phyloP scores from a whole-genome alignment of 1,140 invertebrate species.

The Apolygus lucorum region DNA sequence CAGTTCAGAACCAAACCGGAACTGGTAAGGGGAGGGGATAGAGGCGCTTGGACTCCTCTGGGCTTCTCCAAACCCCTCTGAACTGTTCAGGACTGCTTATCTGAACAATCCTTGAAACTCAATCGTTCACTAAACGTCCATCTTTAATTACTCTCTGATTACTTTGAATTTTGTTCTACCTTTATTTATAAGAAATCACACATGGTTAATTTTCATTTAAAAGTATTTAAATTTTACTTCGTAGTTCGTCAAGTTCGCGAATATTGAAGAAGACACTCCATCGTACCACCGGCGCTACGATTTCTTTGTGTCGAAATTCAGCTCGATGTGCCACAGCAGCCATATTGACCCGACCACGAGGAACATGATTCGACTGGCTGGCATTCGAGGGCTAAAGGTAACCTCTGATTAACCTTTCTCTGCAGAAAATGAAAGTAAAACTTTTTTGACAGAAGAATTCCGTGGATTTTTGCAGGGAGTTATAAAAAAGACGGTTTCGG shows the following conservation, averaged over 20 bases:
- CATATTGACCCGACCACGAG: constrained; percentile 54
- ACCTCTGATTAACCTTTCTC: too few relatives aligned
- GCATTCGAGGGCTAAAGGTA: constrained; percentile 78
- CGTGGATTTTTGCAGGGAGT: too few relatives aligned
- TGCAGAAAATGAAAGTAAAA: too few relatives aligned
- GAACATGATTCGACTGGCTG: constrained; percentile 70
- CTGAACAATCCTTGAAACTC: too few relatives aligned
- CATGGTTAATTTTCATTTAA: neutral
- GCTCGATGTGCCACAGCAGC: constrained; percentile 89
- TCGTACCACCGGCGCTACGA: constrained; percentile 97
- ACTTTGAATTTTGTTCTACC: neutral
- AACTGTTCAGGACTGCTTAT: too few relatives aligned
- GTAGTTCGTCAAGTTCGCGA: constrained; percentile 94
- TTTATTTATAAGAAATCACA: neutral
- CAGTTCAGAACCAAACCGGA: too few relatives aligned
- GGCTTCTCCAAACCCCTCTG: too few relatives aligned
- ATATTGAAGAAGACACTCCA: constrained; percentile 48
- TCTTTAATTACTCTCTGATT: too few relatives aligned
- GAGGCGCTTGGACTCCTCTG: too few relatives aligned
- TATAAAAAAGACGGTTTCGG: constrained; percentile 94
- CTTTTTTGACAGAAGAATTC: too few relatives aligned
- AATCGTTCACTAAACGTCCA: too few relatives aligned
- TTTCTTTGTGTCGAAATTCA: constrained; percentile 98
- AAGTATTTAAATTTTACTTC: neutral
- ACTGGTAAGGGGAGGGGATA: too few relatives aligned